Base-by-base conservation (phyloP, 1,140 invertebrate genomes). In the Drosophila tsacasi region DNA sequence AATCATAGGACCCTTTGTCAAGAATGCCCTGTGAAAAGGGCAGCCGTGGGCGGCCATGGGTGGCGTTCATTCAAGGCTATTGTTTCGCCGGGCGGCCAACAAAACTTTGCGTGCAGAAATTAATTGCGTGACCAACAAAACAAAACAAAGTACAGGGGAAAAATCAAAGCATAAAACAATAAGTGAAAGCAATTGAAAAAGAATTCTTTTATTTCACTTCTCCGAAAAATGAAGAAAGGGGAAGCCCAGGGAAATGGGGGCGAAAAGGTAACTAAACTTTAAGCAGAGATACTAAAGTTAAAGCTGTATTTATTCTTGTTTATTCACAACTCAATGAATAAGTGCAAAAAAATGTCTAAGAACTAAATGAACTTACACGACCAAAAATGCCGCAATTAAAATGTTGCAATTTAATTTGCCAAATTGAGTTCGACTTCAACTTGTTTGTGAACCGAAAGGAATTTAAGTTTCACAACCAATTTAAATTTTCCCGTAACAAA, bases 41-140 rank as follows among this genome's bases (percentile, higher is more conserved):
- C 54, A 57, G 15, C 35, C 8, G 9, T 7, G 40, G 9, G 50
- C n/a, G 42, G 13, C 8, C 4, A 7, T 30, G 27, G 58, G 42
- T 42, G 37, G 46, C 39, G 15, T 17, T 49, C 13, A 35, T 68
- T 66, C 63, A 68, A 52, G 71, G 71, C 71, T 73, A 61, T 73
- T 73, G 71, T 73, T 73, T 73, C 68, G 71, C 68, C 58, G 17
- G 32, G 19, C 67, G 69, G 55, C 37, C 54, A 73, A 64, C 35
- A 63, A 64, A 75, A 75, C 71, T 75, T 75, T 75, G 72, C 72
- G 72, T 75, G 72, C 72, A 57, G 71, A 75, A 75, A 75, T 75
- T 75, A 75, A 75, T 75, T 75, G 72, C 72, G 72, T 75, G 72
- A 75, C 78, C 69, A 76, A 82, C 58, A 35, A 67, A 63, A 78